phyloP scores from a whole-genome alignment of 53 echinoderm and acorn worm species.

The Luidia sarsii region DNA sequence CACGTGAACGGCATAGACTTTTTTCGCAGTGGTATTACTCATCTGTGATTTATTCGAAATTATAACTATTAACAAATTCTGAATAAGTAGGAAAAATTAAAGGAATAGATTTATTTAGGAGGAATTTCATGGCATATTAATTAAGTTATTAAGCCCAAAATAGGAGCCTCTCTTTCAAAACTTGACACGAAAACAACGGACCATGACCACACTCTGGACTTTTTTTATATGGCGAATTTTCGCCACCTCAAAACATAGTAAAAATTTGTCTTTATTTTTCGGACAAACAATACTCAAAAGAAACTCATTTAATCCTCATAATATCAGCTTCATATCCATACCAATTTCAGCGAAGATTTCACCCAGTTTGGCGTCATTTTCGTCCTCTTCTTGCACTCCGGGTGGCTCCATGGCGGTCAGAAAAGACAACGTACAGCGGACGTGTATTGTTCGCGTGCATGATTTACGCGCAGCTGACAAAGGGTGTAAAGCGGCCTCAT shows the following conservation, averaged over 20 bases:
- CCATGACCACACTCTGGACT: not conserved
- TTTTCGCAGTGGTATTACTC: not conserved
- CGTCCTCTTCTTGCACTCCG: not conserved
- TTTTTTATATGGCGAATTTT: not conserved
- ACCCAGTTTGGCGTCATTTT: constrained; percentile 26
- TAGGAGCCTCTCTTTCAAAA: constrained; percentile 23
- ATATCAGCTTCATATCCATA: constrained; percentile 44
- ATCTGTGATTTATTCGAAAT: not conserved
- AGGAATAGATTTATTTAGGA: not conserved
- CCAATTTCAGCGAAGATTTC: constrained; percentile 50
- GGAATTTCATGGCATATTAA: not conserved
- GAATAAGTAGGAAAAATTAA: not conserved
- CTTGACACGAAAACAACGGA: constrained; percentile 7
- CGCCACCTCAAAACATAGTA: not conserved
- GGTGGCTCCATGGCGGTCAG: not conserved
- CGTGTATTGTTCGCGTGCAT: not conserved
- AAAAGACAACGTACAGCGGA: not conserved
- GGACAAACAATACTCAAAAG: not conserved
- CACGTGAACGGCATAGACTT: not conserved
- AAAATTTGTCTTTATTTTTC: constrained; percentile 1
- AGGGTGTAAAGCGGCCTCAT: not conserved
- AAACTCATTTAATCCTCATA: not conserved
- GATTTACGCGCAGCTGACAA: not conserved
- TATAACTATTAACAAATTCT: not conserved
- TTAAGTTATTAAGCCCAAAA: not conserved